These are phyloP conservation scores for Ganaspis sp. DNA, from an alignment of 1,140 invertebrate genomes.

Conservation along the genomic window DNA sequence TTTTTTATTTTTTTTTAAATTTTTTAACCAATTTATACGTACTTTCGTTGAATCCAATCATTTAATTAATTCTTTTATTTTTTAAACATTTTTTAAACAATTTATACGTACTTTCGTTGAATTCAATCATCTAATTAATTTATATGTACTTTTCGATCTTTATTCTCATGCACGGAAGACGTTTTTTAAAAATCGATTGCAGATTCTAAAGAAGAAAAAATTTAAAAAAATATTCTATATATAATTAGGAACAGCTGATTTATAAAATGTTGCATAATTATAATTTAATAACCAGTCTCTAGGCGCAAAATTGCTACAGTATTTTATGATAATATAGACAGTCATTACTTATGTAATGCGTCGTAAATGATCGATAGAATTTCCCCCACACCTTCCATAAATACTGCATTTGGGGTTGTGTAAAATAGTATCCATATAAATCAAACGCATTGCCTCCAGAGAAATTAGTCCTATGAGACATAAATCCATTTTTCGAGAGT, in stretches of 20 bases:
- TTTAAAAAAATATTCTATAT: neutral
- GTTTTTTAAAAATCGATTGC: too few species aligned
- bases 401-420: neutral
- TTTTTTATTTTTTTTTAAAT: too few species aligned
- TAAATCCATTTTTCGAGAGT: neutral
- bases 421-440: neutral
- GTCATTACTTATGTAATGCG: neutral
- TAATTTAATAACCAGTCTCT: neutral
- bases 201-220: too few species aligned
- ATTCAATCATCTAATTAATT: too few species aligned
- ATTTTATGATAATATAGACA: neutral
- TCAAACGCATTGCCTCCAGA: neutral
- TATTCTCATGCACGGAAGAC: too few species aligned
- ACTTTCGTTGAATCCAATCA: too few species aligned
- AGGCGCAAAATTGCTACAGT: neutral
- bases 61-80: too few species aligned
- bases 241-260: neutral
- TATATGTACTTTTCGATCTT: too few species aligned
- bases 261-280: neutral
- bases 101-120: too few species aligned
- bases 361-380: neutral
- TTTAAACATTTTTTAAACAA: too few species aligned
- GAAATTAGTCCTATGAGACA: neutral
- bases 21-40: too few species aligned
- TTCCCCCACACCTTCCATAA: neutral